Percentiles rank a stretch among this genome's conserved stretches.
Evolutionary conservation across 2,888 invertebrate genomes (phyloP).

Genomic region (Odontothrips loti): DNA sequence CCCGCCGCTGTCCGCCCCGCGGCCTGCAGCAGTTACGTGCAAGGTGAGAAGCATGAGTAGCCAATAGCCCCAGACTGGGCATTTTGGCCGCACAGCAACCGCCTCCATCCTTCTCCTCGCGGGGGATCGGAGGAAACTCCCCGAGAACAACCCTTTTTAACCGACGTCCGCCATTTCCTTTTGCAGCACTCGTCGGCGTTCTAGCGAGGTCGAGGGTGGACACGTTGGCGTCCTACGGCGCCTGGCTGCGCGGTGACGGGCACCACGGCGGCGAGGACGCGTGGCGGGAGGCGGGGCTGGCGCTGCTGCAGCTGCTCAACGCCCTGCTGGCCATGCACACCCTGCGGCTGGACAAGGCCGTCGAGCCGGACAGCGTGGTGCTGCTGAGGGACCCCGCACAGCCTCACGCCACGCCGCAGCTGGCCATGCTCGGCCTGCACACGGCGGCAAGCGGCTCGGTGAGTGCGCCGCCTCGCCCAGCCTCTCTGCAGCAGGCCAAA

Average conservation of each 20-base stretch:
- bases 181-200: conserved; percentile 71
- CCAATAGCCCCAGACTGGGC: too few species aligned
- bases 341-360: conserved; percentile 73
- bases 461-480: too few species aligned
- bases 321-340: conserved; percentile 78
- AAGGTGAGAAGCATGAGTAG: conserved; percentile 57
- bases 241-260: conserved; percentile 46
- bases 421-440: neutral
- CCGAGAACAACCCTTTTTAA: too few species aligned
- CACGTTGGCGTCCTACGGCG: conserved; percentile 67
- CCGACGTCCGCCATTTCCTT: too few species aligned
- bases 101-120: too few species aligned
- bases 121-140: too few species aligned
- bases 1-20: neutral
- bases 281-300: conserved; percentile 66
- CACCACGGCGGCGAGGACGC: conserved; percentile 48
- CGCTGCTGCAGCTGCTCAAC: conserved; percentile 75
- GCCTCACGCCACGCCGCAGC: conserved; percentile 6
- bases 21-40: conserved; percentile 58
- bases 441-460: neutral
- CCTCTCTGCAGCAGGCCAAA: too few species aligned
- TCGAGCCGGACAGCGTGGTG: conserved; percentile 63
- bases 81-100: too few species aligned
- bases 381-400: conserved; percentile 52
- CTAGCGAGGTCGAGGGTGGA: conserved; percentile 69